Evolutionary conservation across 2,113 vertebrate genomes (phyloP).

Genomic region (Orientallactaga bullata): DNA sequence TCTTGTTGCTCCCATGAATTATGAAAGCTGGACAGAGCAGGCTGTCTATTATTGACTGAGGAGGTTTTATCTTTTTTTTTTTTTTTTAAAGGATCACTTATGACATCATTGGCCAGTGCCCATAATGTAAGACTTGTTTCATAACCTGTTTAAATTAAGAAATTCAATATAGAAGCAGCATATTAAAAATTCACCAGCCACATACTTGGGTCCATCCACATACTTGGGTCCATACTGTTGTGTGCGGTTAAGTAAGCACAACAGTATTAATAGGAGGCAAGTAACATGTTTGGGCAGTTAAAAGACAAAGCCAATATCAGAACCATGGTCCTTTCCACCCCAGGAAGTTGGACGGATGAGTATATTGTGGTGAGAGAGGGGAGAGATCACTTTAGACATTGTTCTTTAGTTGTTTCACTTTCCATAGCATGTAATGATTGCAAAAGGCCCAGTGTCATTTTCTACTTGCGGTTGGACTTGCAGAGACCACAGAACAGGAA

Average conservation of each 20-base stretch:
- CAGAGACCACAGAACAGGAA: constrained; percentile 71
- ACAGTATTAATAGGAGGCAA: not conserved
- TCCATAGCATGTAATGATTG: constrained; percentile 5
- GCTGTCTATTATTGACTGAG: not conserved
- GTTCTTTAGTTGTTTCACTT: not conserved
- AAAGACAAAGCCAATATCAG: not conserved
- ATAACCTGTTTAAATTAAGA: constrained; percentile 43
- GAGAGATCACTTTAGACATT: not conserved
- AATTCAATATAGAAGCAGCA: not conserved
- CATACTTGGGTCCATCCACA: not conserved
- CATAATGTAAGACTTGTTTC: not conserved
- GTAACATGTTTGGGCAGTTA: not conserved
- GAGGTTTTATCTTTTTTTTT: not conserved
- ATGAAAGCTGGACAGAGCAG: not conserved
- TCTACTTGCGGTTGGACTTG: constrained; percentile 12
- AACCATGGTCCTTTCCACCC: no score
- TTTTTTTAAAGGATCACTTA: not conserved
- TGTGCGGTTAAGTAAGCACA: not conserved
- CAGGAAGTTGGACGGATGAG: not conserved
- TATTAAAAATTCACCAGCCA: not conserved
- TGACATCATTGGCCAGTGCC: not conserved
- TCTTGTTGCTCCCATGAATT: not conserved
- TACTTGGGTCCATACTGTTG: no score
- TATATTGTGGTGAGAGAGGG: not conserved
- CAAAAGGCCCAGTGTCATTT: constrained; percentile 17